Base-by-base conservation (phyloP, 1,140 invertebrate genomes). In the Drosophila biarmipes region DNA sequence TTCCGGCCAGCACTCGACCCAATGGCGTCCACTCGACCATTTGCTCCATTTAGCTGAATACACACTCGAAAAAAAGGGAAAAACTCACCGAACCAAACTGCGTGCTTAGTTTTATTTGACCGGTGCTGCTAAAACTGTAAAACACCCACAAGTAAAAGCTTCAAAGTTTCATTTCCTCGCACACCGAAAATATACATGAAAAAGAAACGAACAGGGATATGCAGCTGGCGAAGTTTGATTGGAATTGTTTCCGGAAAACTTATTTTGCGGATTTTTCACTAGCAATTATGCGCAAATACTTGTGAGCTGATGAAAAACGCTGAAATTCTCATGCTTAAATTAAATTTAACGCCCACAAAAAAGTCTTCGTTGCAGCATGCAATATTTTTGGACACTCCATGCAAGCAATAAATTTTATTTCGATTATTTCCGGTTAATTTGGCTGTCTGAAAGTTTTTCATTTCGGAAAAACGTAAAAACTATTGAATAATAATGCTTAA, bases 1-100 rank as follows among this genome's bases (percentile, higher is more conserved):
- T 52, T 38, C 45, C 29, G 8, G 12, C 31, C 12, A 27, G 31
- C 73, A 85, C 81, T 85, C 81, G 81, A 86, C 77, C 81, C 81
- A 85, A 85, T 85, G 80, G 58, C 81, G 76, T 63, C 78, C 79
- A 87, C 82, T 86, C 82, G 82, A 86, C 82, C 82, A 87, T 86
- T 86, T 86, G 82, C 82, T 87, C 82, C 82, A 86, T 86, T 86
- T 86, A 86, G 69, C 58, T 78, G 64, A 53, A 71, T 27, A 71
- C 52, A 66, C 55, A 75, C 59, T 75, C 59, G 35, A 35, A 54
- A n/a, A 74, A 71, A 35, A 27, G 52, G 27, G 11, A 35, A 40
- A 63, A 42, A 42, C 38, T 43, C 34, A 17, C 56, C 11, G 43
- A 66, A 58, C 76, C 62, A 59, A 62, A 73, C 73, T 66, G 58